Percentiles rank a stretch among this genome's conserved stretches.
phyloP scores from a whole-genome alignment of 2,797 vertebrate genomes.

The Megaceryle alcyon region DNA sequence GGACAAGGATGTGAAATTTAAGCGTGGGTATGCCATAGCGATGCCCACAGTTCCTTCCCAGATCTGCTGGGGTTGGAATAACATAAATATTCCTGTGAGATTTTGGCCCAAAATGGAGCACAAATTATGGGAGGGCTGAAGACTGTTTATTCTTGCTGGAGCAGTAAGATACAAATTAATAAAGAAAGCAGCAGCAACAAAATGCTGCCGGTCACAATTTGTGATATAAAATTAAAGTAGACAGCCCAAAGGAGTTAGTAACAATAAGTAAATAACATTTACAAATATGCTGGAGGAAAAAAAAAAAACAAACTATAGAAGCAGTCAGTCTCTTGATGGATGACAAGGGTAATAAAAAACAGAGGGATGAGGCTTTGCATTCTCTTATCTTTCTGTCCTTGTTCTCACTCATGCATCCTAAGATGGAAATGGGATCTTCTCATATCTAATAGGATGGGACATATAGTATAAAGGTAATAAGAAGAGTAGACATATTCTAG shows the following conservation, averaged over 20 bases:
- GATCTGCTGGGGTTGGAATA: neutral
- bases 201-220: slow-evolving; percentile 62
- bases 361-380: slow-evolving; percentile 34
- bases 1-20: neutral
- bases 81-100: neutral
- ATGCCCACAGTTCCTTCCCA: neutral
- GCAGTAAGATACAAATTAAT: slow-evolving; percentile 57
- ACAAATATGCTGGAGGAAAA: slow-evolving; percentile 46
- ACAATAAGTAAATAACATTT: slow-evolving; percentile 70
- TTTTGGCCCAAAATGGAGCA: slow-evolving; percentile 4
- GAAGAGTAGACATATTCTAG: slow-evolving; percentile 1
- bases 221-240: slow-evolving; percentile 58
- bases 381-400: slow-evolving; percentile 53
- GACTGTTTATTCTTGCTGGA: slow-evolving; percentile 19
- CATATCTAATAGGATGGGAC: slow-evolving; percentile 35
- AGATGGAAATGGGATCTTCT: slow-evolving; percentile 37
- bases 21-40: neutral
- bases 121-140: neutral
- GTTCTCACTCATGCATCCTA: slow-evolving; percentile 45
- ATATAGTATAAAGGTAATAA: neutral
- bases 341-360: slow-evolving; percentile 59
- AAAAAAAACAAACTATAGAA: neutral
- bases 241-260: slow-evolving; percentile 53
- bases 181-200: slow-evolving; percentile 48
- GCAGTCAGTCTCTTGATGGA: slow-evolving; percentile 40